phyloP scores from a whole-genome alignment of 2,888 invertebrate genomes.

The Drosophila gaucha region DNA sequence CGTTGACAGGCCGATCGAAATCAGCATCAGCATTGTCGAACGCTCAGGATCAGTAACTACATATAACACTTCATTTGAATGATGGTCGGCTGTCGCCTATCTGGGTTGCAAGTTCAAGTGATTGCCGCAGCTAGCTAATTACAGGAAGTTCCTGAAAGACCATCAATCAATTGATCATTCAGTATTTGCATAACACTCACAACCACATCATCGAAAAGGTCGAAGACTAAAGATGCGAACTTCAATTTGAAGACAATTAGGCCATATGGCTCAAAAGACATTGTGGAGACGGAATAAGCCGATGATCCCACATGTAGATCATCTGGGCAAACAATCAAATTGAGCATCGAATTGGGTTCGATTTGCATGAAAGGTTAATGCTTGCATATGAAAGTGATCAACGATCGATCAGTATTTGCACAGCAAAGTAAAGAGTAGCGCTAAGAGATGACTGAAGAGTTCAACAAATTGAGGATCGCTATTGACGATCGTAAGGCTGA shows the following conservation, averaged over 20 bases:
- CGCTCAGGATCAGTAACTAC: slow-evolving; percentile 15
- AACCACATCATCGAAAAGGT: neutral
- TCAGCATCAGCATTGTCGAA: slow-evolving; percentile 27
- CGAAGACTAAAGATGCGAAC: neutral
- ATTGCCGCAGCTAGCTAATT: slow-evolving; percentile 20
- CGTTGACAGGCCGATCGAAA: slow-evolving; percentile 59
- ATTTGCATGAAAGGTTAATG: neutral
- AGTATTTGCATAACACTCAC: slow-evolving; percentile 41
- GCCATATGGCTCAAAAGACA: neutral
- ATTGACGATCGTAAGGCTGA: neutral
- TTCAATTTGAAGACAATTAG: slow-evolving; percentile 2
- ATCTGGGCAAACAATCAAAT: no score
- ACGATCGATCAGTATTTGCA: slow-evolving; percentile 1
- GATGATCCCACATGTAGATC: neutral
- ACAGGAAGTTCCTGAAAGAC: slow-evolving; percentile 15
- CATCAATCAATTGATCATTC: slow-evolving; percentile 54
- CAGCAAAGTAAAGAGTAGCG: neutral
- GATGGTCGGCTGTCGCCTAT: slow-evolving; percentile 37
- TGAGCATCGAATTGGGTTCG: neutral
- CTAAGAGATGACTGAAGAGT: neutral
- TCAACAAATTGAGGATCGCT: neutral
- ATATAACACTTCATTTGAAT: slow-evolving; percentile 58
- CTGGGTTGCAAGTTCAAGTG: slow-evolving; percentile 31
- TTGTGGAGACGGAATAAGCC: neutral
- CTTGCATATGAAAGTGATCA: no score